Conservation (phyloP, 2,113 vertebrate species). For the Alaudala cheleensis region DNA sequence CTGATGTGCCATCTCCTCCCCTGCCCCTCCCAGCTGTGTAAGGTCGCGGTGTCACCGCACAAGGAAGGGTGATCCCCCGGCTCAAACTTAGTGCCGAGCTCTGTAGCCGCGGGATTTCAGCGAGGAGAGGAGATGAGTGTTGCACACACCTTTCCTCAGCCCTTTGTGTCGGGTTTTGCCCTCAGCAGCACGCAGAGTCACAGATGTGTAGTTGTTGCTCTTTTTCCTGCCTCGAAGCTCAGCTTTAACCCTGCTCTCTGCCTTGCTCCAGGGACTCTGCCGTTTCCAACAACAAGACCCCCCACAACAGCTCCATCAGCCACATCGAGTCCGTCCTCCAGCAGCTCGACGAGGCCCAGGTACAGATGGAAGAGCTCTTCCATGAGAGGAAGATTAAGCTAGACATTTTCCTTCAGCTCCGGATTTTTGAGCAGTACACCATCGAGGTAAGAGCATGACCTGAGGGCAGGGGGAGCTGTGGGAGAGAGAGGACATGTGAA, state of each 20-base stretch:
- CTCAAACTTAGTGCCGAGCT: not conserved
- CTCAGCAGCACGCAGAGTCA: not conserved
- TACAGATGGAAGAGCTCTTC: slow-evolving; percentile 98
- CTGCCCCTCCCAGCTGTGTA: not conserved
- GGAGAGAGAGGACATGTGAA: not conserved
- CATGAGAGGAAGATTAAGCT: slow-evolving; percentile 97
- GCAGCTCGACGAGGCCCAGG: slow-evolving; percentile 96
- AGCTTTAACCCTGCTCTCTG: not conserved
- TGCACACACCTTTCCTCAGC: not conserved
- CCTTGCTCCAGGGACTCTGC: slow-evolving; percentile 86
- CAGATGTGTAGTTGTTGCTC: not conserved
- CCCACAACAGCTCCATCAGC: slow-evolving; percentile 95
- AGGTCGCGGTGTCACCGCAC: not conserved
- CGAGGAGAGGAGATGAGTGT: not conserved
- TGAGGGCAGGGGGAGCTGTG: not conserved
- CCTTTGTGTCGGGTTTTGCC: not conserved
- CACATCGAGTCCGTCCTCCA: slow-evolving; percentile 97
- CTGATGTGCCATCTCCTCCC: not conserved
- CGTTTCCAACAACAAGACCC: slow-evolving; percentile 92
- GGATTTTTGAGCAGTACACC: slow-evolving; percentile 97
- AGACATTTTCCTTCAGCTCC: slow-evolving; percentile 95
- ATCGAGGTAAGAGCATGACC: slow-evolving; percentile 83
- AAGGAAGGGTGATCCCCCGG: not conserved
- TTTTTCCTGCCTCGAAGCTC: not conserved
- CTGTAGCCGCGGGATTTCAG: not conserved